phyloP scores from a whole-genome alignment of 2,797 vertebrate species.

The Silurus lanzhouensis region DNA sequence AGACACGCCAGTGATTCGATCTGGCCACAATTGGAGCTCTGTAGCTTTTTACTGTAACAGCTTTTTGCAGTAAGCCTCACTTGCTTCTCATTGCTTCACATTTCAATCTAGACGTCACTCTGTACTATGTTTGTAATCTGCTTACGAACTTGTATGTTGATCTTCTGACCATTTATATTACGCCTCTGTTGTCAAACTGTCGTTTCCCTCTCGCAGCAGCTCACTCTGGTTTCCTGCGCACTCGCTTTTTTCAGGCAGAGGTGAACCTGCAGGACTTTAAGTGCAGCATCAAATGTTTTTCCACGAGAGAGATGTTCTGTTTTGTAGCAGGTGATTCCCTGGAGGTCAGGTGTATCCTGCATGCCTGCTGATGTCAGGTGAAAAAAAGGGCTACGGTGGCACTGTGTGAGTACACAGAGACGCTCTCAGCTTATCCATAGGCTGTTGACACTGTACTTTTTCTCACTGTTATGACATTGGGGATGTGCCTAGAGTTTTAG shows the following conservation, averaged over 20 bases:
- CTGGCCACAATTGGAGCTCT: not conserved
- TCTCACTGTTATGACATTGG: conserved; percentile 14
- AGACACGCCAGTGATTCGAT: not conserved
- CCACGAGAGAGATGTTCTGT: conserved; percentile 17
- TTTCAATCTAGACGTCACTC: not conserved
- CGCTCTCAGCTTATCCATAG: conserved; percentile 1
- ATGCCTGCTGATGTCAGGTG: conserved; percentile 52
- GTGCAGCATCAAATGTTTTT: conserved; percentile 30
- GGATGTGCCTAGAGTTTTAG: not conserved
- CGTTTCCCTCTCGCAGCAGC: not conserved
- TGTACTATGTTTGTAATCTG: not conserved
- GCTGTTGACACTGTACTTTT: conserved; percentile 24
- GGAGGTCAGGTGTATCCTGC: conserved; percentile 43
- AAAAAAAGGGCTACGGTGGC: conserved; percentile 45
- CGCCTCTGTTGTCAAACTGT: not conserved
- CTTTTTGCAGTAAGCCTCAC: not conserved
- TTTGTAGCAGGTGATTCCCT: conserved; percentile 47
- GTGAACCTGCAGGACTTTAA: conserved; percentile 35
- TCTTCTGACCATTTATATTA: not conserved
- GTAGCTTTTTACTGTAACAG: not conserved
- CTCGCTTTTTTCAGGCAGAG: conserved; percentile 20
- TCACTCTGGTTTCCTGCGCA: not conserved
- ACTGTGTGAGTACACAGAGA: conserved; percentile 29
- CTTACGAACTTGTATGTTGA: not conserved
- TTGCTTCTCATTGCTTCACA: not conserved